These are phyloP conservation scores for Elysia crispata DNA, from an alignment of 2,888 invertebrate species.

Conservation along the genomic window DNA sequence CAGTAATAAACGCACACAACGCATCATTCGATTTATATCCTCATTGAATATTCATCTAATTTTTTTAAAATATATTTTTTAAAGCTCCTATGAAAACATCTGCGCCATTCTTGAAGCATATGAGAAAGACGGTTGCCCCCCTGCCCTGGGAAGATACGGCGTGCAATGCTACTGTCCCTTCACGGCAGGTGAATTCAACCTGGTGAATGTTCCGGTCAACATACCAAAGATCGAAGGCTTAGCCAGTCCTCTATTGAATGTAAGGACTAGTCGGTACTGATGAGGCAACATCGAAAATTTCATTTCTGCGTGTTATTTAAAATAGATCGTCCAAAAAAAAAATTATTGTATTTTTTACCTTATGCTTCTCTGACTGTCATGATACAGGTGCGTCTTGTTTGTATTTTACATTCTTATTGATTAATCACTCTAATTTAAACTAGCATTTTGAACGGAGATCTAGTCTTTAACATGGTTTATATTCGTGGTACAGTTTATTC, in stretches of 20 bases:
- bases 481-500: too few relatives aligned
- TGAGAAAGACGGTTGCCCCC: slow-evolving; percentile 69
- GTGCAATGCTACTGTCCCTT: slow-evolving; percentile 74
- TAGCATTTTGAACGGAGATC: too few relatives aligned
- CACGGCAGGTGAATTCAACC: slow-evolving; percentile 64
- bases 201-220: slow-evolving; percentile 66
- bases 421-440: too few relatives aligned
- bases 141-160: slow-evolving; percentile 63
- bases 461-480: too few relatives aligned
- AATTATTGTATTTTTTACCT: too few relatives aligned
- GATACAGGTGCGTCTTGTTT: too few relatives aligned
- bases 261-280: slow-evolving; percentile 53
- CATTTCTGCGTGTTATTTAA: background rate
- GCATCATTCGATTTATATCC: too few relatives aligned
- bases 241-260: slow-evolving; percentile 67
- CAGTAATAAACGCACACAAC: too few relatives aligned
- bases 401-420: too few relatives aligned
- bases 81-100: slow-evolving; percentile 64
- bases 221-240: slow-evolving; percentile 70
- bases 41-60: too few relatives aligned
- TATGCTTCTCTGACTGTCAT: too few relatives aligned
- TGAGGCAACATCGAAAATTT: background rate
- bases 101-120: slow-evolving; percentile 66
- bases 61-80: too few relatives aligned
- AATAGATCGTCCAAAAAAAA: background rate